Conservation (phyloP, 2,888 invertebrate genomes). For the Dromius quadrimaculatus region DNA sequence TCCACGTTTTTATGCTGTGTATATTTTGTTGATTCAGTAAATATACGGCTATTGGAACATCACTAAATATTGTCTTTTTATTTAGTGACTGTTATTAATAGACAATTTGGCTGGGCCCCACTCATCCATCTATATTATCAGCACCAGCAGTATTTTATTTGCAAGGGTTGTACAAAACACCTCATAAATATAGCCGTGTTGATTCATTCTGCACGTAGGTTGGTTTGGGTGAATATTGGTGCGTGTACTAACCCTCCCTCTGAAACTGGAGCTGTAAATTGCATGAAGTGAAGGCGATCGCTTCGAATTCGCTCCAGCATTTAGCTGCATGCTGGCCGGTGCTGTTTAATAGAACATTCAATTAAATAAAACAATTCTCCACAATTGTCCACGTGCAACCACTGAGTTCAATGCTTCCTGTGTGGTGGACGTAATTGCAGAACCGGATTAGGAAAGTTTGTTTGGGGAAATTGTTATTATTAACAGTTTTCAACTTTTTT, state of each 20-base stretch:
- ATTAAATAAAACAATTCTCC: slow-evolving; percentile 41
- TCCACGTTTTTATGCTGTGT: too few species aligned
- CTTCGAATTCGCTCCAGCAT: too few species aligned
- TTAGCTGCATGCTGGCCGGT: slow-evolving; percentile 7
- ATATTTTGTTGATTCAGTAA: too few species aligned
- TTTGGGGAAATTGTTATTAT: too few species aligned
- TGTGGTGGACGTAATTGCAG: not conserved
- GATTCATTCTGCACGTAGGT: slow-evolving; percentile 1
- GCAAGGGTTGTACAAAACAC: not conserved
- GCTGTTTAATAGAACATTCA: slow-evolving; percentile 43
- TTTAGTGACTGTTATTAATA: too few species aligned
- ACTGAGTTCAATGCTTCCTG: not conserved
- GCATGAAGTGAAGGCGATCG: slow-evolving; percentile 26
- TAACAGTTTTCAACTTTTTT: not conserved
- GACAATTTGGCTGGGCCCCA: too few species aligned
- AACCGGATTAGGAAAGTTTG: not conserved
- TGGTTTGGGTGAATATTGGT: not conserved
- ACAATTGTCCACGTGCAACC: not conserved
- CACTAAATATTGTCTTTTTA: too few species aligned
- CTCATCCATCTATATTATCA: too few species aligned
- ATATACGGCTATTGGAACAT: too few species aligned
- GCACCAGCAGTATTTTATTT: too few species aligned
- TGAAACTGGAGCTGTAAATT: not conserved
- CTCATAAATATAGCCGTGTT: slow-evolving; percentile 9
- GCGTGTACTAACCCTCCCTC: not conserved